Evolutionary conservation across 2,797 vertebrate species (phyloP).

Genomic region (Muscicapa striata): DNA sequence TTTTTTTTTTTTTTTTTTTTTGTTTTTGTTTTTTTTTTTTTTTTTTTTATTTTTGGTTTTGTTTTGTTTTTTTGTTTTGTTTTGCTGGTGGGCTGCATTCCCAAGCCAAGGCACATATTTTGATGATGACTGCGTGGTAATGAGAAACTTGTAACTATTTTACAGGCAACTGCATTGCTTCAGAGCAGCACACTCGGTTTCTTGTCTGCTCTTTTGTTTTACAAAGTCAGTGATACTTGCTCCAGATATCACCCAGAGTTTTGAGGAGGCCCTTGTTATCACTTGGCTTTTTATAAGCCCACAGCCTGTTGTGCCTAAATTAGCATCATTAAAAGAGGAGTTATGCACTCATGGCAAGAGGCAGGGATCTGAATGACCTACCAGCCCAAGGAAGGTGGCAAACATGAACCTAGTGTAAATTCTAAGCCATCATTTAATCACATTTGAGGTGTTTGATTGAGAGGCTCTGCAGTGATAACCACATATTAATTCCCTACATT

Average conservation of each 20-base stretch:
- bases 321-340: neutral
- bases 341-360: accelerated
- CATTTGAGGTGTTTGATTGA: neutral
- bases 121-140: neutral
- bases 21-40: neutral
- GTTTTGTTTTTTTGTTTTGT: neutral
- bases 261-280: neutral
- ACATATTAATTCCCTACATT: neutral
- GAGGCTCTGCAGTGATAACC: neutral
- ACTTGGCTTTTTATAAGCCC: neutral
- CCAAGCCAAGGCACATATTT: slow-evolving; percentile 27
- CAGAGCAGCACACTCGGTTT: slow-evolving; percentile 22
- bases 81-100: neutral
- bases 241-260: neutral
- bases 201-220: slow-evolving; percentile 48
- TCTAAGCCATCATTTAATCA: neutral
- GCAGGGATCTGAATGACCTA: neutral
- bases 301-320: neutral
- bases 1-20: neutral
- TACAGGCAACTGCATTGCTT: slow-evolving; percentile 19
- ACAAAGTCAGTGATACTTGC: neutral
- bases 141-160: slow-evolving; percentile 40
- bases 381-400: neutral
- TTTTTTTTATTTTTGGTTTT: neutral
- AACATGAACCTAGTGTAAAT: neutral